These are phyloP conservation scores for Limulus polyphemus DNA, from an alignment of 2,888 invertebrate genomes.

Conservation along the genomic window DNA sequence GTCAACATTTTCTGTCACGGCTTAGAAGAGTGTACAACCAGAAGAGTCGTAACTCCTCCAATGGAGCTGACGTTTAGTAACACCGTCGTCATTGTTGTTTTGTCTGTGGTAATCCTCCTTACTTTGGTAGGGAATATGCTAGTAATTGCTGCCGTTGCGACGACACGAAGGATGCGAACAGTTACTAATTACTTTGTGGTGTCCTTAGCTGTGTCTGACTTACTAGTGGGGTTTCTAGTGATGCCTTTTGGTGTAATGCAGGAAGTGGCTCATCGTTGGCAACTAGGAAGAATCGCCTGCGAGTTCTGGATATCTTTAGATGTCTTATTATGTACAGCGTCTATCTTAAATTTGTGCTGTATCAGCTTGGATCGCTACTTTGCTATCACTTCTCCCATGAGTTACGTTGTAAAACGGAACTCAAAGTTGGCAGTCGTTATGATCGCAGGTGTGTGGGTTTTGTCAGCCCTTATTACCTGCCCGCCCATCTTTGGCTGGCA, in stretches of 20 bases:
- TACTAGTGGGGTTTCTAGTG: conserved; percentile 25
- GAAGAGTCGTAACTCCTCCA: no score
- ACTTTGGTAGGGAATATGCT: conserved; percentile 21
- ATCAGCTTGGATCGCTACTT: conserved; percentile 34
- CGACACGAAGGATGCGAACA: conserved; percentile 24
- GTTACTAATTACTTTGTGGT: conserved; percentile 28
- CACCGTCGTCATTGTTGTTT: background rate
- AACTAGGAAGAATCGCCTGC: conserved; percentile 23
- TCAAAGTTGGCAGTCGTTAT: conserved; percentile 29
- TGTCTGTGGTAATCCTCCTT: conserved; percentile 8
- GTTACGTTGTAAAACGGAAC: conserved; percentile 31
- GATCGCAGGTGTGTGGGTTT: conserved; percentile 33
- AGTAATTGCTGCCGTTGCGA: conserved; percentile 20
- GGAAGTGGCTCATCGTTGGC: conserved; percentile 23
- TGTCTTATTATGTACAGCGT: conserved; percentile 34
- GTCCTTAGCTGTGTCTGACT: conserved; percentile 25
- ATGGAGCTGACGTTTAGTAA: no score
- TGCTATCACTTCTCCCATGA: conserved; percentile 33
- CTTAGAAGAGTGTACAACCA: no score
- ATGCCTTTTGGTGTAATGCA: conserved; percentile 26
- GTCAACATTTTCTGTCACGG: no score
- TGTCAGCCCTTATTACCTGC: conserved; percentile 30
- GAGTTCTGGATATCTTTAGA: conserved; percentile 30
- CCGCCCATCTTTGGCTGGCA: conserved; percentile 33
- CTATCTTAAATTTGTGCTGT: conserved; percentile 34